Conservation (phyloP, 1,140 invertebrate genomes). For the Heliconius himera region DNA sequence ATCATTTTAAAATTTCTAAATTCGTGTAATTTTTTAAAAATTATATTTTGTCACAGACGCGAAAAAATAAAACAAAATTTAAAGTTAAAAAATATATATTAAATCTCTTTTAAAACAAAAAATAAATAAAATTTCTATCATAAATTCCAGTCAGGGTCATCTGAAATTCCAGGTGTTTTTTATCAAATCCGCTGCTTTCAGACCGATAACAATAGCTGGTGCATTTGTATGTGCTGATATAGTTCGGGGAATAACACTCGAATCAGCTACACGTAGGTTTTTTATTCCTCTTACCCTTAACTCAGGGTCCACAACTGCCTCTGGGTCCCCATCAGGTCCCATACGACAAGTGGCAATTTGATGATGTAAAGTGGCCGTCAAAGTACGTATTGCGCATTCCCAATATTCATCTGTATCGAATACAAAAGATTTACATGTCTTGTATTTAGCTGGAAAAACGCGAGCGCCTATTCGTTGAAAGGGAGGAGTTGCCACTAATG, state of each 20-base stretch:
- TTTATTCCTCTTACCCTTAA: slow-evolving; percentile 80
- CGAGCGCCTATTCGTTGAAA: slow-evolving; percentile 78
- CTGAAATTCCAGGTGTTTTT: slow-evolving; percentile 59
- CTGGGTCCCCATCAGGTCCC: slow-evolving; percentile 81
- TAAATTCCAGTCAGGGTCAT: slow-evolving; percentile 51
- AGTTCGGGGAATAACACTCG: slow-evolving; percentile 82
- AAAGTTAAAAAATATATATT: background rate
- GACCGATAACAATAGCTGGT: slow-evolving; percentile 81
- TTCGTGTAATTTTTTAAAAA: too few species aligned
- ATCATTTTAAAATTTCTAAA: too few species aligned
- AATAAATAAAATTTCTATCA: background rate
- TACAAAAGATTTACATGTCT: slow-evolving; percentile 68
- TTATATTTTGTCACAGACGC: too few species aligned
- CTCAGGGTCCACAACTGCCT: slow-evolving; percentile 82
- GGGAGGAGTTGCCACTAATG: slow-evolving; percentile 71
- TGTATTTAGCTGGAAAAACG: slow-evolving; percentile 73
- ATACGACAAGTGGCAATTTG: slow-evolving; percentile 86
- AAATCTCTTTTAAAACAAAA: background rate
- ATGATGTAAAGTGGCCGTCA: slow-evolving; percentile 82
- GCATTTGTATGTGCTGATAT: slow-evolving; percentile 81
- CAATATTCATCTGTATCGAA: slow-evolving; percentile 83
- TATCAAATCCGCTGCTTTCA: slow-evolving; percentile 79
- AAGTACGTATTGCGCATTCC: slow-evolving; percentile 80
- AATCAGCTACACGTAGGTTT: slow-evolving; percentile 82
- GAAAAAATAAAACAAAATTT: background rate